Conservation (phyloP, 2,888 invertebrate genomes). For the Stomorhina lunata region DNA sequence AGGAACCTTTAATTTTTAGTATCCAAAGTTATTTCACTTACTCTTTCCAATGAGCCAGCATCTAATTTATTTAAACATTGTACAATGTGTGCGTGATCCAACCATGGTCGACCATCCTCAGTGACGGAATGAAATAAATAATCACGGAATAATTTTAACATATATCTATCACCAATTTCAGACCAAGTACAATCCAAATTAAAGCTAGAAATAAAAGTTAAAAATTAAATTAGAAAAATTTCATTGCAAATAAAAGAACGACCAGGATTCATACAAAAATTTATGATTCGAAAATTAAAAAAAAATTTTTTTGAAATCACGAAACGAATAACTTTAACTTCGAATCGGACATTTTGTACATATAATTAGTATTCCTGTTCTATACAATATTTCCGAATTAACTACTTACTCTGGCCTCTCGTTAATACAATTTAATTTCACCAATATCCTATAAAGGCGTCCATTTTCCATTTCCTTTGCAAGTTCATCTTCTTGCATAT, state of each 20-base stretch:
- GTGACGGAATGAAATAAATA: conserved; percentile 98
- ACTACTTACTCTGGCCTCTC: conserved; percentile 94
- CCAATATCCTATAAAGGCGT: conserved; percentile 92
- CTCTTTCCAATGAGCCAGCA: conserved; percentile 89
- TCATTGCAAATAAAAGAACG: too few relatives aligned
- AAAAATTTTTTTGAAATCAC: too few relatives aligned
- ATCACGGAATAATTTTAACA: conserved; percentile 98
- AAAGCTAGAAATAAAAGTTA: conserved; percentile 82
- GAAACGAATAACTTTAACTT: too few relatives aligned
- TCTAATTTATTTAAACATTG: conserved; percentile 96
- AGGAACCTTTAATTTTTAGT: not conserved
- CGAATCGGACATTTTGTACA: too few relatives aligned
- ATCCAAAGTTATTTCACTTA: too few relatives aligned
- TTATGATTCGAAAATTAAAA: too few relatives aligned
- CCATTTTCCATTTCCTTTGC: conserved; percentile 97
- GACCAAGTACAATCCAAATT: conserved; percentile 97
- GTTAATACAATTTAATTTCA: conserved; percentile 95
- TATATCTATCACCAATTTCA: conserved; percentile 98
- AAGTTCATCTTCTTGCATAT: conserved; percentile 93
- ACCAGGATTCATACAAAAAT: too few relatives aligned
- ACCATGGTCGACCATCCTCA: conserved; percentile 95
- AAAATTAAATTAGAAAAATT: not conserved
- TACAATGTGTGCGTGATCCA: conserved; percentile 97
- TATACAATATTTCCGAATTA: not conserved
- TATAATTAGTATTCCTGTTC: not conserved